Conservation (phyloP, 2,888 invertebrate genomes). For the Liopterus haemorrhoidalis region DNA sequence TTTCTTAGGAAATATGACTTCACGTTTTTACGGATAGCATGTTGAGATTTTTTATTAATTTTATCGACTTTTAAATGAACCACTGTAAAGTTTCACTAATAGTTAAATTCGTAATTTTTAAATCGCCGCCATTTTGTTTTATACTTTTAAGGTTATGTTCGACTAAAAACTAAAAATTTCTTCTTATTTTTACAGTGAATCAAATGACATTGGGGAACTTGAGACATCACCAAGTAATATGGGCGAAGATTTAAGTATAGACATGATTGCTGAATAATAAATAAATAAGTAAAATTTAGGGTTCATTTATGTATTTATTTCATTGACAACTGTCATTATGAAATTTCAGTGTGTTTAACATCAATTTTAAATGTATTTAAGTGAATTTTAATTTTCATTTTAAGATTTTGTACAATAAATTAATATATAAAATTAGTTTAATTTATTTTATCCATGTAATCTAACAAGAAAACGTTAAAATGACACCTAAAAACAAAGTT, state of each 20-base stretch:
- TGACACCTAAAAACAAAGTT: no score
- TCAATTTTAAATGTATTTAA: no score
- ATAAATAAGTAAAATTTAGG: no score
- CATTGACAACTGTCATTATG: not conserved
- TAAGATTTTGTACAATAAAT: not conserved
- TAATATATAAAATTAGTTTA: not conserved
- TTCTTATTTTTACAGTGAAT: slow-evolving; percentile 60
- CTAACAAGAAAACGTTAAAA: no score
- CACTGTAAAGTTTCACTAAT: not conserved
- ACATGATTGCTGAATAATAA: slow-evolving; percentile 53
- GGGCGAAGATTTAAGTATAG: slow-evolving; percentile 70
- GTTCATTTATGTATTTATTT: slow-evolving; percentile 17
- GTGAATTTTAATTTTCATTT: no score
- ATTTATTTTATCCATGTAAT: not conserved
- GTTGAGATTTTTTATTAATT: no score
- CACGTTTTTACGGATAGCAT: no score
- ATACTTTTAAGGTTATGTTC: slow-evolving; percentile 1
- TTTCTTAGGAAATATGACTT: no score
- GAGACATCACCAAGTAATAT: slow-evolving; percentile 79
- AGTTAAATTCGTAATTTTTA: not conserved
- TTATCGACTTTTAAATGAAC: no score
- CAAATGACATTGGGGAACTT: slow-evolving; percentile 68
- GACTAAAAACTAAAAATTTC: slow-evolving; percentile 7
- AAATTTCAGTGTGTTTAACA: not conserved
- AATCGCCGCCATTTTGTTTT: not conserved